Evolutionary conservation across 2,113 vertebrate genomes (phyloP).

Genomic region (Indicator maculatus): DNA sequence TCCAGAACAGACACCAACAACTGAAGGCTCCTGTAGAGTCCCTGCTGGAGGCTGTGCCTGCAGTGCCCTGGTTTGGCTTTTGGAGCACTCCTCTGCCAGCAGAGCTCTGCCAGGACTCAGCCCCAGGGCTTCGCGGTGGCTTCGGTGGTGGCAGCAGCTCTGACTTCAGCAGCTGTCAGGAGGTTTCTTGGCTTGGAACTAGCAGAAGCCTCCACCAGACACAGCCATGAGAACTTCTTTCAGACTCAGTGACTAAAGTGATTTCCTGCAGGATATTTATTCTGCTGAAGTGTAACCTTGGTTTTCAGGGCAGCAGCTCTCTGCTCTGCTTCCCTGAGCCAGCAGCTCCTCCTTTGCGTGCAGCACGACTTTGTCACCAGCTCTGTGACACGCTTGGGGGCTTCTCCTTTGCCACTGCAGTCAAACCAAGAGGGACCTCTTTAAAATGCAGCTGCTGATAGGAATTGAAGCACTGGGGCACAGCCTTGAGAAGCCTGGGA

Average conservation of each 20-base stretch:
- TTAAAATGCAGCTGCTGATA: not conserved
- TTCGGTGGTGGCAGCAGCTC: not conserved
- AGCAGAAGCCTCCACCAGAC: not conserved
- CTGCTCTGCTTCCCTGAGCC: not conserved
- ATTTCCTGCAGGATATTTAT: constrained; percentile 49
- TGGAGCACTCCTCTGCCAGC: not conserved
- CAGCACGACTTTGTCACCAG: not conserved
- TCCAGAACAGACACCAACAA: not conserved
- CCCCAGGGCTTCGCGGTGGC: not conserved
- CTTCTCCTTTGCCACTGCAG: not conserved
- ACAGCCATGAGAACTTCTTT: not conserved
- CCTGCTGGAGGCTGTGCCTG: not conserved
- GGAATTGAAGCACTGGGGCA: not conserved
- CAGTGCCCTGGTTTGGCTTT: not conserved
- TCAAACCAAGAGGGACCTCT: not conserved
- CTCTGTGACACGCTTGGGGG: not conserved
- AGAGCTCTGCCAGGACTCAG: not conserved
- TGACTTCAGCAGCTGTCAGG: not conserved
- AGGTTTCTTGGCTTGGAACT: not conserved
- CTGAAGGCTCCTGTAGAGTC: not conserved
- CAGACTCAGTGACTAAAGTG: not conserved
- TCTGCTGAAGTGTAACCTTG: constrained; percentile 19
- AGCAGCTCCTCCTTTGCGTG: not conserved
- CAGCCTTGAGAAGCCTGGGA: not conserved
- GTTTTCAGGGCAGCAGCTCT: not conserved